Percentiles rank a stretch among this genome's conserved stretches.
Evolutionary conservation across 37 sponge, comb jelly and placozoan species (phyloP).

Genomic region (Cladorhizidae sp.): DNA sequence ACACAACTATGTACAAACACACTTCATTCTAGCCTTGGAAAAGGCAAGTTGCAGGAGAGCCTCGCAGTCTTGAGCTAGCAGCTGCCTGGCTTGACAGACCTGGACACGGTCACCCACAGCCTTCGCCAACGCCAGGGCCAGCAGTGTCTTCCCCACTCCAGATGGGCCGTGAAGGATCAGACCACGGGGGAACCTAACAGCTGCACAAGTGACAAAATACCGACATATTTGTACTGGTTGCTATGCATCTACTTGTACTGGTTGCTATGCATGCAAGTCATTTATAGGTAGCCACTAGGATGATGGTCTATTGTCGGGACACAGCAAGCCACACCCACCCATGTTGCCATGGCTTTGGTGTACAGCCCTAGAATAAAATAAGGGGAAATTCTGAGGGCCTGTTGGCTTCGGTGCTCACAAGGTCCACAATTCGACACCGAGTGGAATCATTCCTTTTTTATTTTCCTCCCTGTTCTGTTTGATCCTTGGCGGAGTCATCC

Average conservation of each 20-base stretch:
- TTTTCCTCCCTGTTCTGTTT: too few relatives aligned
- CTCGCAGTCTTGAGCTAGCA: conserved; percentile 14
- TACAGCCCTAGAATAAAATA: too few relatives aligned
- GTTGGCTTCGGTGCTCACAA: too few relatives aligned
- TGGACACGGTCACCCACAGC: conserved; percentile 13
- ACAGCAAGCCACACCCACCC: too few relatives aligned
- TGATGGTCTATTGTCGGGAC: neutral
- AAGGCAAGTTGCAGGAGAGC: conserved; percentile 34
- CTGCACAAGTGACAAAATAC: conserved; percentile 1
- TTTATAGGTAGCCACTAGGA: neutral
- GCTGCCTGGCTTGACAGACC: conserved; percentile 8
- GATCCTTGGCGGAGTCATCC: too few relatives aligned
- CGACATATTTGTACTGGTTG: too few relatives aligned
- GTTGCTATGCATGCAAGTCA: neutral
- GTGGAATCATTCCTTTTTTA: too few relatives aligned
- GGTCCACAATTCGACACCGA: too few relatives aligned
- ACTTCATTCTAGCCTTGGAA: conserved; percentile 30
- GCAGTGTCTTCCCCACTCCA: conserved; percentile 73
- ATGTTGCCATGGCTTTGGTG: too few relatives aligned
- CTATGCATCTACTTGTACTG: too few relatives aligned
- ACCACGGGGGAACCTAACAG: conserved; percentile 46
- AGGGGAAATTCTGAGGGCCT: too few relatives aligned
- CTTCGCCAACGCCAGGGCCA: conserved; percentile 34
- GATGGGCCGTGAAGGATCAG: conserved; percentile 66
- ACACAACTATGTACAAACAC: neutral